Evolutionary conservation across 1,140 invertebrate species (phyloP), one percentile per base, ranked within the genome.

Genomic region (Ips typographus): DNA sequence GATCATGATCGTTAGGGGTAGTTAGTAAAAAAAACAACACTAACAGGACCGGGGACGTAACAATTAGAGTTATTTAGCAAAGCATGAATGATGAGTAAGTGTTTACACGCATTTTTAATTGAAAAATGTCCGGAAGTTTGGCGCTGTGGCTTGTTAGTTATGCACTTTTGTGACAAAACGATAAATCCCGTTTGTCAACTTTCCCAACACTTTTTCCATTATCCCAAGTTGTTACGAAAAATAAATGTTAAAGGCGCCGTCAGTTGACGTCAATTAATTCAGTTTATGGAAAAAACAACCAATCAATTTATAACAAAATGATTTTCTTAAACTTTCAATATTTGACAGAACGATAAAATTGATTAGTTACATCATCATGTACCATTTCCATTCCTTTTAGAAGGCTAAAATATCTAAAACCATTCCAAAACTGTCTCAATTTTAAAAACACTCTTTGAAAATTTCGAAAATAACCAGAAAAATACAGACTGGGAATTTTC

Each of bases 121-220:
- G 73, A 76, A 76, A 73, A 74, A 61, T 22, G 69, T 70, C 66
- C 63, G 69, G 59, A 76, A 76, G 72, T 74, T 76, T 74, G 72
- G 71, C 63, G 71, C 69, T 72, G 72, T 71, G 76, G 75, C 75
- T 77, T 75, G 76, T 77, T 77, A 77, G 75, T 70, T 76, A 77
- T 76, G 76, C 75, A 77, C 76, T 77, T 77, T 77, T 77, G 73
- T 73, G 71, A 74, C 65, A 72, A 75, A 77, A 76, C 74, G 75
- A 77, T 76, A 75, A 77, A 73, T 74, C 67, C 74, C 70, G 72
- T 75, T 76, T 75, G 74, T 74, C 73, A 74, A 74, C 71, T 72
- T 75, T 74, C 69, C 71, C 71, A 64, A 44, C 42, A 71, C 68
- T 66, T 71, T 74, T 75, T 74, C 74, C 72, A 74, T 75, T 73